Base-by-base conservation (phyloP, 2,113 vertebrate species). In the Phaethornis superciliosus region DNA sequence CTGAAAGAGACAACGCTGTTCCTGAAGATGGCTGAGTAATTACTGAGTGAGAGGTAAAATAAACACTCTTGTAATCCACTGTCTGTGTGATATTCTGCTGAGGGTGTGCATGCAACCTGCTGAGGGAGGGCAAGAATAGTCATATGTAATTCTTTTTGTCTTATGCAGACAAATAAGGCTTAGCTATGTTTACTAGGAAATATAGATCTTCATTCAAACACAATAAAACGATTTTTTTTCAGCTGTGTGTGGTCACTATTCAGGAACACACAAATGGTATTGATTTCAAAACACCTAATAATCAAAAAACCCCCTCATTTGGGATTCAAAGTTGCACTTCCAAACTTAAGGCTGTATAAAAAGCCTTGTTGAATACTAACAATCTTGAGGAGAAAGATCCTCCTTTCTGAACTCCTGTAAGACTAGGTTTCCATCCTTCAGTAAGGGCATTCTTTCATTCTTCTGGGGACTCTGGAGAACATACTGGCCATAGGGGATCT, bases 1-100 rank as follows among this genome's bases (percentile, higher is more conserved):
- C 64, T 71, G 55, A 88, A 95, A 91, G 62, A 97, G 80, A 85
- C 78, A 96, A 81, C 92, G 75, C 32, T 78, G 14, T 85, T 97
- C 86, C 75, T 69, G 71, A 85, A 95, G 90, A 94, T n/a, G 59
- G 59, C 13, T 88, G 51, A 88, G 69, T 78, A 88, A 83, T 88
- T 85, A 74, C 54, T 32, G 62, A 88, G 42, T 51, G 71, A 90
- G 93, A 95, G 85, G 47, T 80, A 90, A 88, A 93, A 76, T 56
- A 96, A 91, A 83, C 63, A 64, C 42, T 49, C 69, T 30, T 88
- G 78, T 92, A 80, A 90, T 76, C 74, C 52, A 70, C 71, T 77
- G 46, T n/a, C 59, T 49, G 11, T 33, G n/a, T 27, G 47, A 15
- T 63, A 84, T 9, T 35, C 42, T 58, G 78, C 35, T 64, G 63